Percentiles rank a stretch among this genome's conserved stretches.
Evolutionary conservation across 2,888 invertebrate genomes (phyloP).

Genomic region (Himalopsyche anomala): DNA sequence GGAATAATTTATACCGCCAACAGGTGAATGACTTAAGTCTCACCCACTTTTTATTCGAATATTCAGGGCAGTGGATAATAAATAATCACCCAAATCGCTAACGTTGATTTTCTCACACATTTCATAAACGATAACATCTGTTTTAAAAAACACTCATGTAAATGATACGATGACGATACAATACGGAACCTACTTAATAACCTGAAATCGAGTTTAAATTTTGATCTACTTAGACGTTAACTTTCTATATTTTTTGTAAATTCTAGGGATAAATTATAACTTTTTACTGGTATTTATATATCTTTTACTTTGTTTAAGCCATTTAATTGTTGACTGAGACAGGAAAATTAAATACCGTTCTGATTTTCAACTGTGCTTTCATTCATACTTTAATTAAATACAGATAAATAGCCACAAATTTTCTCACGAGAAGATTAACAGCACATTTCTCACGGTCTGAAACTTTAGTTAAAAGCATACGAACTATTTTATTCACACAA

Average conservation of each 20-base stretch:
- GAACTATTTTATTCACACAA: too few relatives aligned
- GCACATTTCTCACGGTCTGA: slow-evolving; percentile 12
- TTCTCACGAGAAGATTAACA: slow-evolving; percentile 4
- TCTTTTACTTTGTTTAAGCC: too few relatives aligned
- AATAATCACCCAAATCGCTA: not conserved
- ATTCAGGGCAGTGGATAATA: slow-evolving; percentile 4
- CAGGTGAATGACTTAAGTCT: slow-evolving; percentile 39
- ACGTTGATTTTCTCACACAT: not conserved
- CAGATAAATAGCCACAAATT: not conserved
- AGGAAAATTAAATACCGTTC: not conserved
- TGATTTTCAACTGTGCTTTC: not conserved
- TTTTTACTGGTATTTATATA: too few relatives aligned
- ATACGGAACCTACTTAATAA: too few relatives aligned
- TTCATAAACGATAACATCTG: not conserved
- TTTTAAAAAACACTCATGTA: too few relatives aligned
- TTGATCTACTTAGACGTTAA: too few relatives aligned
- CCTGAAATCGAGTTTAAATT: too few relatives aligned
- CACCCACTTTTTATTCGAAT: slow-evolving; percentile 23
- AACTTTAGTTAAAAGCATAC: not conserved
- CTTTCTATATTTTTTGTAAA: too few relatives aligned
- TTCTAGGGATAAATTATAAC: too few relatives aligned
- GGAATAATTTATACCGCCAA: slow-evolving; percentile 2
- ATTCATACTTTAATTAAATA: not conserved
- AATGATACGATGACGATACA: too few relatives aligned
- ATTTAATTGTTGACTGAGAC: too few relatives aligned